These are phyloP conservation scores for Amiota minor DNA, from an alignment of 2,888 invertebrate species.

Conservation along the genomic window DNA sequence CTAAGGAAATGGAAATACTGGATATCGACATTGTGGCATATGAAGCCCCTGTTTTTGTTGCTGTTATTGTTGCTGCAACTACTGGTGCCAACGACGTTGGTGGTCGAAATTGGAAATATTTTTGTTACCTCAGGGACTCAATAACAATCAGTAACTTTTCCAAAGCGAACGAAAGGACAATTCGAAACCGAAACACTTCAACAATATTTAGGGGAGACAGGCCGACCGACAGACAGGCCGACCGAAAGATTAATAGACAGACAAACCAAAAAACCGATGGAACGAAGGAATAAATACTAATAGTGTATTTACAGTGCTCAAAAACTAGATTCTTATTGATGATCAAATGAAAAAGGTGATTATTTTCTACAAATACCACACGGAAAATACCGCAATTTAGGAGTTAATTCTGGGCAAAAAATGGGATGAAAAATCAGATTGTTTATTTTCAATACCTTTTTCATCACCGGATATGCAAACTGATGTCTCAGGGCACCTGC, in stretches of 20 bases:
- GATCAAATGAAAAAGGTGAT: too few species aligned
- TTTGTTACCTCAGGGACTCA: conserved; percentile 37
- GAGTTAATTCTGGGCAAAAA: too few species aligned
- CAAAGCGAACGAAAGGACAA: conserved; percentile 11
- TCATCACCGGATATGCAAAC: too few species aligned
- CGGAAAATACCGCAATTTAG: too few species aligned
- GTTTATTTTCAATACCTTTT: too few species aligned
- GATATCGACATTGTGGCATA: neutral
- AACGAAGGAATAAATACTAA: too few species aligned
- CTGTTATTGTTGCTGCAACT: neutral
- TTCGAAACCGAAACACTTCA: neutral
- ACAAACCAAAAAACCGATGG: neutral
- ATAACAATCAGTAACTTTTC: conserved; percentile 16
- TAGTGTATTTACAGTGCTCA: too few species aligned
- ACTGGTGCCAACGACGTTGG: neutral
- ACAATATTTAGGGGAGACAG: neutral
- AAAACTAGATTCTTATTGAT: too few species aligned
- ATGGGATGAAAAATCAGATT: too few species aligned
- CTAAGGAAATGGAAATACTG: neutral
- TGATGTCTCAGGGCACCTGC: too few species aligned
- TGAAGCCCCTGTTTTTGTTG: neutral
- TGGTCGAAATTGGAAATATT: conserved; percentile 52
- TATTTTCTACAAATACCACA: too few species aligned
- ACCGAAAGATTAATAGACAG: too few species aligned
- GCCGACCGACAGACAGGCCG: conserved; percentile 13